phyloP scores from a whole-genome alignment of 1,140 invertebrate genomes.

The Heliconius himera region DNA sequence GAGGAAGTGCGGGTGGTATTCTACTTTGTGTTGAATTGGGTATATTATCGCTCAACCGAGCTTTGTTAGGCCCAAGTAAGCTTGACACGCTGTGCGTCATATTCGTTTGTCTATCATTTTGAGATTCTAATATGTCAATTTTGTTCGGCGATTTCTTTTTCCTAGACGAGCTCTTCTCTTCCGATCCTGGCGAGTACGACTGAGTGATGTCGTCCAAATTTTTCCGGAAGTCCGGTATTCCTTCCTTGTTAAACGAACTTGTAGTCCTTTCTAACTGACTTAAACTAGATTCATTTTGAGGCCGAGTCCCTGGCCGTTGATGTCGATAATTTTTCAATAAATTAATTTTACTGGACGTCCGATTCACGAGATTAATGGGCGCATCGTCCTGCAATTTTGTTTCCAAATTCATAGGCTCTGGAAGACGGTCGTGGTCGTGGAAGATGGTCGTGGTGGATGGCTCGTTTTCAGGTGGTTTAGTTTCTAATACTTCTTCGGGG shows the following conservation, averaged over 20 bases:
- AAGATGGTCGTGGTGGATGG: not conserved
- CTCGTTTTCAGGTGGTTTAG: slow-evolving; percentile 44
- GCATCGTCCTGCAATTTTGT: slow-evolving; percentile 40
- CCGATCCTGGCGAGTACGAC: slow-evolving; percentile 70
- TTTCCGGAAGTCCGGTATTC: slow-evolving; percentile 76
- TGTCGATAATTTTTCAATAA: slow-evolving; percentile 80
- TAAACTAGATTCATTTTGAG: slow-evolving; percentile 69
- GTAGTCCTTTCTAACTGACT: slow-evolving; percentile 75
- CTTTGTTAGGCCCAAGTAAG: slow-evolving; percentile 56
- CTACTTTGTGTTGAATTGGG: not conserved
- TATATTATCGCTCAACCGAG: slow-evolving; percentile 42
- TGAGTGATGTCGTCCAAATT: slow-evolving; percentile 79
- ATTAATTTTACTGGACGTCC: slow-evolving; percentile 71
- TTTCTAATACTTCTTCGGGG: slow-evolving; percentile 69
- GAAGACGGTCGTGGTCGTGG: not conserved
- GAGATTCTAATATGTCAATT: slow-evolving; percentile 55
- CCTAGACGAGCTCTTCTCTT: slow-evolving; percentile 70
- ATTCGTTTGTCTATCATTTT: slow-evolving; percentile 47
- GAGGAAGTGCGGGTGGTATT: not conserved
- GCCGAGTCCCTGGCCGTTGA: slow-evolving; percentile 59
- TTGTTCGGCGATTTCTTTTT: slow-evolving; percentile 74
- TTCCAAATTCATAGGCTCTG: slow-evolving; percentile 30
- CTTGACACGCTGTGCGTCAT: slow-evolving; percentile 76
- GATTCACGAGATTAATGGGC: slow-evolving; percentile 46
- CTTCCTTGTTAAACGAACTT: slow-evolving; percentile 67